Conservation (phyloP, 1,140 invertebrate genomes). For the Polyergus mexicanus region DNA sequence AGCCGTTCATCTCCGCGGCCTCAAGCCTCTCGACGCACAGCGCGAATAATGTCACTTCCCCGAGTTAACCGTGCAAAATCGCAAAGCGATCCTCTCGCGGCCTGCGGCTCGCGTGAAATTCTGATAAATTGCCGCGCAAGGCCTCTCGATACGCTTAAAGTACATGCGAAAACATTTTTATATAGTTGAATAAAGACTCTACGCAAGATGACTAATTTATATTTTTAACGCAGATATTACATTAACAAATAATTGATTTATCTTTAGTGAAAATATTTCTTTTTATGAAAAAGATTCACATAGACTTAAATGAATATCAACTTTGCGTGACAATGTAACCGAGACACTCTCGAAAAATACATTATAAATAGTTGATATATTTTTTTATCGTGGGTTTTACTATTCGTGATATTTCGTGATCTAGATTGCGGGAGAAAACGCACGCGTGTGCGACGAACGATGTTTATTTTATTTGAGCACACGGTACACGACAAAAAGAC, state of each 20-base stretch:
- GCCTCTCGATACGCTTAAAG: neutral
- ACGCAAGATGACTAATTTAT: neutral
- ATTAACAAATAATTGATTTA: neutral
- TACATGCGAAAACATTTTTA: neutral
- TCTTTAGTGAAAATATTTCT: neutral
- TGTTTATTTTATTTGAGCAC: slow-evolving; percentile 12
- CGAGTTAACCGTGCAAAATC: slow-evolving; percentile 50
- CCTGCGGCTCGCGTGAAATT: slow-evolving; percentile 45
- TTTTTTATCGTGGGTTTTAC: neutral
- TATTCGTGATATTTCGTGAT: slow-evolving; percentile 4
- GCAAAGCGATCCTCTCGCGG: slow-evolving; percentile 50
- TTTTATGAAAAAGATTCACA: neutral
- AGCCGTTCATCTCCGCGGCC: neutral
- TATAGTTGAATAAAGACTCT: neutral
- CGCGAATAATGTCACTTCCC: slow-evolving; percentile 58
- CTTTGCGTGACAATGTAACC: neutral
- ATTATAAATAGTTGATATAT: neutral
- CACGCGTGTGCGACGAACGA: neutral
- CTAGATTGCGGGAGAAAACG: neutral
- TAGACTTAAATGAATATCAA: neutral
- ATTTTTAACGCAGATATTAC: too few species aligned
- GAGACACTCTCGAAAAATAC: neutral
- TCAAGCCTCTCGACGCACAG: slow-evolving; percentile 7
- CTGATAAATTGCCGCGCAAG: slow-evolving; percentile 41
- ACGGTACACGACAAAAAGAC: neutral